A percentile compares a stretch with the other conserved stretches of the same genome.
These are phyloP conservation scores for Didymodactylos carnosus DNA, from an alignment of 2,888 invertebrate species.

Conservation along the genomic window DNA sequence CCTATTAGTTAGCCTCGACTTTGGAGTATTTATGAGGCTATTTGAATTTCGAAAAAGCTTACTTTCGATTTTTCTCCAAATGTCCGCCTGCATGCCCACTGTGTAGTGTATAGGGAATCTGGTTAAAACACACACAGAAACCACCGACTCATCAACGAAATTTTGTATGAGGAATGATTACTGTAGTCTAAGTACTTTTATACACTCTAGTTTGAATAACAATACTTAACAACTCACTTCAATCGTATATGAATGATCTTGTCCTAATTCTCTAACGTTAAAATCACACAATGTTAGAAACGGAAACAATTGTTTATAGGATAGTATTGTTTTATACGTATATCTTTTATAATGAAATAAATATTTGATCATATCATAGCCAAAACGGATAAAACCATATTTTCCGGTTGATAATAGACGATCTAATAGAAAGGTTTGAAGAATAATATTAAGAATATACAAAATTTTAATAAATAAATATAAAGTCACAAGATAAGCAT, in stretches of 20 bases:
- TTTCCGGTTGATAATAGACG: not conserved
- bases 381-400: not conserved
- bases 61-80: no score
- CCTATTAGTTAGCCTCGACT: no score
- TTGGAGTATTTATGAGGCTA: no score
- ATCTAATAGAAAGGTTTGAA: not conserved
- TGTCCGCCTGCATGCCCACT: no score
- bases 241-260: constrained; percentile 12
- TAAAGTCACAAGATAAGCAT: not conserved
- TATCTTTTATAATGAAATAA: not conserved
- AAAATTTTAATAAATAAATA: not conserved
- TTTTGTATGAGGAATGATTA: no score
- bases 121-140: no score
- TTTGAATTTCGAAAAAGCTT: no score
- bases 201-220: no score
- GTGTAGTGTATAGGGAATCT: no score
- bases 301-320: constrained; percentile 4
- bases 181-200: no score
- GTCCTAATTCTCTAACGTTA: constrained; percentile 9
- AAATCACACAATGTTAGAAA: constrained; percentile 13
- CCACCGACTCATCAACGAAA: no score
- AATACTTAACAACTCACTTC: no score
- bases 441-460: not conserved
- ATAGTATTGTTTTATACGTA: not conserved
- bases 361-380: not conserved